Evolutionary conservation across 1,140 invertebrate genomes (phyloP).

Genomic region (Muscidifurax raptorellus): DNA sequence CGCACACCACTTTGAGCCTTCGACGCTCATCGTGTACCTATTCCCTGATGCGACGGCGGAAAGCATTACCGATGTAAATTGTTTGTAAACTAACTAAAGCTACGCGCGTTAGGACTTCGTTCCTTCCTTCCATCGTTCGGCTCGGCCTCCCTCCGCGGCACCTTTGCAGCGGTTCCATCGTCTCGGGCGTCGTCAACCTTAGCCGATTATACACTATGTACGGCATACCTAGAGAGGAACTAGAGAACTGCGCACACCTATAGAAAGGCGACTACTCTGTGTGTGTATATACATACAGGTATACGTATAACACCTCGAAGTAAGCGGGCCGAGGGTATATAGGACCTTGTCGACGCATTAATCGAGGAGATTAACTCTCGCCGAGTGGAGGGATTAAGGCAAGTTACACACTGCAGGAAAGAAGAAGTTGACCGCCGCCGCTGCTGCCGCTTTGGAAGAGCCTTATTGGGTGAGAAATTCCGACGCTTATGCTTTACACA

Average conservation of each 20-base stretch:
- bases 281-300: not conserved
- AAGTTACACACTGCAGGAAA: constrained; percentile 36
- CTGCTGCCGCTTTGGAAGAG: not conserved
- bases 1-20: not conserved
- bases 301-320: too few species aligned
- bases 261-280: too few species aligned
- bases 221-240: not conserved
- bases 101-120: not conserved
- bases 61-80: constrained; percentile 52
- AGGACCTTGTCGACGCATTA: constrained; percentile 45
- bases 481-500: constrained; percentile 20
- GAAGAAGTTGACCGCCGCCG: constrained; percentile 19
- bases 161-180: constrained; percentile 19
- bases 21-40: not conserved
- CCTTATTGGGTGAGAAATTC: constrained; percentile 40
- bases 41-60: not conserved
- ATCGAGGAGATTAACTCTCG: constrained; percentile 49
- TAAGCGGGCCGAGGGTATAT: not conserved
- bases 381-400: constrained; percentile 34
- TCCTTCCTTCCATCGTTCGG: not conserved
- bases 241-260: not conserved
- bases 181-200: not conserved
- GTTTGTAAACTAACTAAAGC: constrained; percentile 48
- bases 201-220: not conserved
- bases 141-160: not conserved